Evolutionary conservation across 2,888 invertebrate genomes (phyloP), one percentile per base, ranked within the genome.

Genomic region (Zaprionus lineosus): DNA sequence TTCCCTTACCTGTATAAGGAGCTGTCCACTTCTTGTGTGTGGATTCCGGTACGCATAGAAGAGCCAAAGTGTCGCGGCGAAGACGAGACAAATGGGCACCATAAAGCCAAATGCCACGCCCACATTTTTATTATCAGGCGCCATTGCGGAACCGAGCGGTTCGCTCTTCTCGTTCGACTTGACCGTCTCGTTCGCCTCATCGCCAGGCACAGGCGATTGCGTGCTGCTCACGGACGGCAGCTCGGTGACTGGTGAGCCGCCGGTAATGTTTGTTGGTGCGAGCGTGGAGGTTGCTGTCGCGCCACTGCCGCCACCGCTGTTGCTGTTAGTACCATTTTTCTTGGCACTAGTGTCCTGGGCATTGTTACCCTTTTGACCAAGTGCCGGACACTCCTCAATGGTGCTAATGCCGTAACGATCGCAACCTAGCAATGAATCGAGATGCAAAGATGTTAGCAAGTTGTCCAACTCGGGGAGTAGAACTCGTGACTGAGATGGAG

Each of bases 21-120:
- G 93, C 90, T 98, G 98, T 63, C 99, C 99, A 75, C 98, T 97
- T 43, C 96, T 93, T 3, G 97, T 96, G 88, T 98, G 98, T 1
- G 99, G 99, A 91, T 98, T 97, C 88, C 96, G 94, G 91, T 98
- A 99, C 2, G 98, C 99, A 90, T 99, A 99, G 11, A 95, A 91
- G 11, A 95, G 90, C 98, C 98, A 99, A 5, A 94, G 92, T 16
- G 92, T 93, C n/a, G 94, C 84, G 19, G 93, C 92, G 47, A 93
- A 91, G 6, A 96, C 89, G 36, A 96, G 89, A 0, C 93, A 92
- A 47, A 96, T 89, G 16, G 95, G 90, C 37, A 96, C 91, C 74
- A 96, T 91, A 12, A 95, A 93, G 3, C 94, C 93, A 39, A 96
- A 91, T 14, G 90, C 91, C 9, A 89, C 71, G 24, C 89, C 88